A percentile compares a stretch with the other conserved stretches of the same genome.
Evolutionary conservation across 2,797 vertebrate species (phyloP).

Genomic region (Betta splendens): DNA sequence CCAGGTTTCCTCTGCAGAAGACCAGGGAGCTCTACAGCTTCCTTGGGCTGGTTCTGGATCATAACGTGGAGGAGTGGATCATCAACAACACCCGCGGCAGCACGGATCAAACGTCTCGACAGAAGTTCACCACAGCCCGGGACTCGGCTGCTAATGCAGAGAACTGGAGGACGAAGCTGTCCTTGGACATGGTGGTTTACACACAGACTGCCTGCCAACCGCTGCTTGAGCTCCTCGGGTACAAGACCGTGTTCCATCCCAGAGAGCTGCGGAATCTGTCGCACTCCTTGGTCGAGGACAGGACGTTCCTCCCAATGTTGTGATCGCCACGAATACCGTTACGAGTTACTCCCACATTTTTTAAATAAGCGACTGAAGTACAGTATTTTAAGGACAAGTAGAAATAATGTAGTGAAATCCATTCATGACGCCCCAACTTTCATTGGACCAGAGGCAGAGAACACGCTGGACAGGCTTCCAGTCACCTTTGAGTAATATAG

Average conservation of each 20-base stretch:
- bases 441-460: no score
- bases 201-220: conserved; percentile 89
- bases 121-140: conserved; percentile 90
- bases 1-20: conserved; percentile 89
- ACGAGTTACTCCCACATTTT: no score
- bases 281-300: conserved; percentile 89
- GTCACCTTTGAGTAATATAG: no score
- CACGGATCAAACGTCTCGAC: conserved; percentile 83
- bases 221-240: conserved; percentile 88
- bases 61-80: conserved; percentile 88
- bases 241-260: conserved; percentile 83
- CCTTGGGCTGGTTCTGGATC: conserved; percentile 86
- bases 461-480: no score
- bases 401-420: not conserved
- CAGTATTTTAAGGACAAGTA: no score
- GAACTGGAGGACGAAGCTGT: conserved; percentile 92
- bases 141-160: conserved; percentile 91
- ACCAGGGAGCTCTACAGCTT: conserved; percentile 90
- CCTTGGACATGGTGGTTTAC: conserved; percentile 90
- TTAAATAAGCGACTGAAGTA: no score
- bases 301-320: conserved; percentile 87
- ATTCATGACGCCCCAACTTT: no score
- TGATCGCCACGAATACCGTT: no score
- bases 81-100: conserved; percentile 90
- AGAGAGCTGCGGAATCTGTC: conserved; percentile 91